phyloP scores from a whole-genome alignment of 2,888 invertebrate species.

The Pollenia labialis region DNA sequence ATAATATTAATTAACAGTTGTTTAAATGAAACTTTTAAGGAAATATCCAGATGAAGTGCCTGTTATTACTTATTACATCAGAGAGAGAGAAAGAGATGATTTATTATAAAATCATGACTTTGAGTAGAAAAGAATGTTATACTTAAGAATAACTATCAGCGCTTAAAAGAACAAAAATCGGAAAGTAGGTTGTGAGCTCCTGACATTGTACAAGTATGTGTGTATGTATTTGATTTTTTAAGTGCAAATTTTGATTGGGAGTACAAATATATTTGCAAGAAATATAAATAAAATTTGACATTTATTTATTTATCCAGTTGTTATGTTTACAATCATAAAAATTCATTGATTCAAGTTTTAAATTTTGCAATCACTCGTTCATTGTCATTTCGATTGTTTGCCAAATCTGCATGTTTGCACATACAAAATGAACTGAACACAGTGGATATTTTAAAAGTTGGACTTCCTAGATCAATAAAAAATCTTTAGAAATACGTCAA shows the following conservation, averaged over 20 bases:
- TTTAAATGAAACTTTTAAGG: slow-evolving; percentile 41
- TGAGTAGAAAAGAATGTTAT: slow-evolving; percentile 6
- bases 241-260: slow-evolving; percentile 1
- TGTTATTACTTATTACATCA: neutral
- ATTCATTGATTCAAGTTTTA: slow-evolving; percentile 49
- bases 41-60: slow-evolving; percentile 10
- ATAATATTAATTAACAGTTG: slow-evolving; percentile 60
- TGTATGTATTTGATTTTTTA: neutral
- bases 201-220: neutral
- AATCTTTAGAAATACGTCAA: too few species aligned
- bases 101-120: slow-evolving; percentile 19
- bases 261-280: slow-evolving; percentile 3
- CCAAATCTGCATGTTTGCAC: slow-evolving; percentile 6
- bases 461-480: neutral
- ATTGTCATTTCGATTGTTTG: neutral
- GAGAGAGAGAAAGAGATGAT: neutral
- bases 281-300: slow-evolving; percentile 59
- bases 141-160: neutral
- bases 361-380: slow-evolving; percentile 44
- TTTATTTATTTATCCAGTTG: slow-evolving; percentile 57
- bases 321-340: slow-evolving; percentile 53
- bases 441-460: neutral
- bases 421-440: neutral
- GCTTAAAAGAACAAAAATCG: neutral
- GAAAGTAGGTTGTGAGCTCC: slow-evolving; percentile 21